These are phyloP conservation scores for Varanus komodoensis DNA, from an alignment of 2,113 vertebrate species.

Conservation along the genomic window DNA sequence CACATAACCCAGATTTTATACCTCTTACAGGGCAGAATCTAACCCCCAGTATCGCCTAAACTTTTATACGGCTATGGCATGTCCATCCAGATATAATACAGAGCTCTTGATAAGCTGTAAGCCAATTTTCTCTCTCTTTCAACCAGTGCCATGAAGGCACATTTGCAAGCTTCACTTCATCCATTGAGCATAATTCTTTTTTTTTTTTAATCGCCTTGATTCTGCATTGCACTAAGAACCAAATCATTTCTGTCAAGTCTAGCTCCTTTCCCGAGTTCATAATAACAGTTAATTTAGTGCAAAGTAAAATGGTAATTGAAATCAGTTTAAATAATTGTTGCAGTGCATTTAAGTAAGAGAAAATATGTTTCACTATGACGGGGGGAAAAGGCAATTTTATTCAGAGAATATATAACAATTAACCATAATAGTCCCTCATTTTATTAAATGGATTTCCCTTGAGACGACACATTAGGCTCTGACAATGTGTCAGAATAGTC, in stretches of 20 bases:
- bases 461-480: conserved; percentile 45
- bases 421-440: conserved; percentile 49
- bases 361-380: conserved; percentile 53
- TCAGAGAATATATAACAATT: conserved; percentile 60
- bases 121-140: neutral
- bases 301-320: conserved; percentile 56
- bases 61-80: neutral
- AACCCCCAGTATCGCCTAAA: neutral
- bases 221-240: neutral
- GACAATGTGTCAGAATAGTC: conserved; percentile 45
- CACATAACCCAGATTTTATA: neutral
- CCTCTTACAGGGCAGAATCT: neutral
- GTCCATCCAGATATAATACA: neutral
- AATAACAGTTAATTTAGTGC: conserved; percentile 42
- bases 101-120: neutral
- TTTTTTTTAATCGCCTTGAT: conserved; percentile 25
- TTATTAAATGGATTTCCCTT: conserved; percentile 57
- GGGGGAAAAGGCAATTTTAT: conserved; percentile 48
- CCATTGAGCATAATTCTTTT: conserved; percentile 17
- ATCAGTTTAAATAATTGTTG: conserved; percentile 49
- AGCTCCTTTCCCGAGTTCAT: conserved; percentile 36
- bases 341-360: conserved; percentile 47
- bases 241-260: conserved; percentile 45
- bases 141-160: neutral
- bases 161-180: conserved; percentile 29